Base-by-base conservation (phyloP, 2,888 invertebrate genomes). In the Herminia tarsipennalis region DNA sequence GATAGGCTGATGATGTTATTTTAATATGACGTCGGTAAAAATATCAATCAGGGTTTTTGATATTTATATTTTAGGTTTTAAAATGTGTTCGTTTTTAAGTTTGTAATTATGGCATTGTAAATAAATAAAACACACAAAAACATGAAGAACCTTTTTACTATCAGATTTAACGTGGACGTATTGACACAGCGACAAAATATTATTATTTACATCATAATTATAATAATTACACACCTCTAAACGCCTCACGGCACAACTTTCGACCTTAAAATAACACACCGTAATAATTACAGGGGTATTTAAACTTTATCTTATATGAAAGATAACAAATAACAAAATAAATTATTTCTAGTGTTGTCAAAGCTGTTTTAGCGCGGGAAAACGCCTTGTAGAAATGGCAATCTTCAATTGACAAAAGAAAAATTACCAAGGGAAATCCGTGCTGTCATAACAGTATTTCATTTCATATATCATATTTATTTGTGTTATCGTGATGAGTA, bases 81-180 rank as follows among this genome's bases (percentile, higher is more conserved):
- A 28, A 28, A 28, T 28, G n/a, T n/a, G n/a, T n/a, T 18, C 3
- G 3, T 18, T 5, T 6, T 6, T 8, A 3, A 22, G 8, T 22
- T 6, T 6, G 8, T 22, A 22, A 3, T 22, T 12, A 14, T 1
- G 27, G 13, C 6, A 5, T 40, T 4, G 6, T 13, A 33, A 22
- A 22, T 9, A 38, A 85, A 77, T 80, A 73, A 87, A 86, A 87
- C 78, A 54, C 46, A 59, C 48, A 16, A 35, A 44, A 89, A 89
- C 88, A 89, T 86, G 87, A 88, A 89, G 89, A 89, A 87, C 77
- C 78, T 76, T 82, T 86, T 85, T 88, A 87, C 82, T 88, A 86
- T 88, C 78, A 80, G 85, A 82, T 78, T 71, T 82, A 87, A 88
- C 83, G 78, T 88, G 90, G 89, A 90, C 90, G 89, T 89, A 68